Base-by-base conservation (phyloP, 2,797 vertebrate species). In the Cyclopterus lumpus region DNA sequence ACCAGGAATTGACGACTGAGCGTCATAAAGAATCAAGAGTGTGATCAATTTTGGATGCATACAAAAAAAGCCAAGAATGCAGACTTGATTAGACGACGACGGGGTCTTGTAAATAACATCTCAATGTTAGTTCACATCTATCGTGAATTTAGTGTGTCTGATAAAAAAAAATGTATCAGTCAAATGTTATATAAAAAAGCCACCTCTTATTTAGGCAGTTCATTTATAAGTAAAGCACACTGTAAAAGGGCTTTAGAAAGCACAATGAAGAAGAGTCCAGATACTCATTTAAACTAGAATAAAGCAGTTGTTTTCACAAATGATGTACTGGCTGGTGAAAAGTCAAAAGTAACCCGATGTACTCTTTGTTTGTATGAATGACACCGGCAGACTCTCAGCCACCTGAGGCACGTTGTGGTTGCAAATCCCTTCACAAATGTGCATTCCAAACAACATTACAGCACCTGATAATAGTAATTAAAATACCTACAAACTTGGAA, bases 371-470 rank as follows among this genome's bases (percentile, higher is more conserved):
- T 40, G 30, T 28, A 32, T 55, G 22, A 51, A 55, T 48, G 28
- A 34, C 36, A 44, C 22, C 48, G 38, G 8, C 48, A 65, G 61
- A 34, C 57, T 34, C 16, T 20, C 7, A n/a, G 38, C 48, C 15
- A 12, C 24, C 55, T 51, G 20, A 42, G 28, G 32, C 4, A 40
- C 22, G 44, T 16, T 22, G 54, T 32, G 10, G 26, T 48, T 40
- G 38, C 2, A 2, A 22, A 32, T 62, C 32, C 11, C 8, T 44
- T 1, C 2, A 34, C 10, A 28, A 14, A 24, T 40, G 48, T 65
- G 38, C 20, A 51, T 32, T 76, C n/a, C 51, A 53, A 58, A 61
- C 20, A 36, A 51, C 20, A 57, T 16, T 6, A 51, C 26, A 69
- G 70, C 30, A 24, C 30, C 48, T 84, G 4, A 55, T 24, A 16